Conservation (phyloP, 2,888 invertebrate genomes). For the Tanypteryx hageni region DNA sequence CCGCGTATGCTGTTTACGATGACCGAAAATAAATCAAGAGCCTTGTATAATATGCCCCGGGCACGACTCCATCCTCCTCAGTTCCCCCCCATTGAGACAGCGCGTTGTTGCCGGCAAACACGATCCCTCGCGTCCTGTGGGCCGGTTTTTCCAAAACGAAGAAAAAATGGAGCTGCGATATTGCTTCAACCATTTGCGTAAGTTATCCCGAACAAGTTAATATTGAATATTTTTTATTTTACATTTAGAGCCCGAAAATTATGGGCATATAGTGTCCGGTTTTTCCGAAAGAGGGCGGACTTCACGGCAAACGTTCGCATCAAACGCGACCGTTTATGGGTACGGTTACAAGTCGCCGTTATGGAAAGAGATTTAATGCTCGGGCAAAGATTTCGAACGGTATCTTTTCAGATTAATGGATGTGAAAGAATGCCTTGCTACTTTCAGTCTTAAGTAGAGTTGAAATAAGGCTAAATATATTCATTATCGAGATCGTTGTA, state of each 20-base stretch:
- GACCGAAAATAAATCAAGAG: conserved; percentile 7
- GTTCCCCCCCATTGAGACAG: background rate
- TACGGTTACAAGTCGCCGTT: no score
- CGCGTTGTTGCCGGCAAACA: background rate
- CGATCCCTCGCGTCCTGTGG: background rate
- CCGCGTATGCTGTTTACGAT: background rate
- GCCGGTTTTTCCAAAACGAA: background rate
- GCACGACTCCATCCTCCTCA: background rate
- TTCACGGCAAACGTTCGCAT: background rate
- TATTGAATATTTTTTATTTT: background rate
- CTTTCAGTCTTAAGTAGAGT: no score
- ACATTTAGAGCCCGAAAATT: background rate
- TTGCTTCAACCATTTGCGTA: background rate
- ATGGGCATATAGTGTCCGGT: background rate
- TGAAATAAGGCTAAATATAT: no score
- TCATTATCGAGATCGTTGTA: no score
- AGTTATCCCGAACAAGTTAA: conserved; percentile 6
- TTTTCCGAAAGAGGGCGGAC: background rate
- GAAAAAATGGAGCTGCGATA: background rate
- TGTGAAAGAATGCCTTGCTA: background rate
- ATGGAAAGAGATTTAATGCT: background rate
- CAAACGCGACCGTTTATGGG: background rate
- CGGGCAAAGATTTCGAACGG: background rate
- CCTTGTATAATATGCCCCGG: background rate
- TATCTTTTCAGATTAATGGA: background rate